These are phyloP conservation scores for Electrona antarctica DNA, from an alignment of 2,113 vertebrate species.

Conservation along the genomic window DNA sequence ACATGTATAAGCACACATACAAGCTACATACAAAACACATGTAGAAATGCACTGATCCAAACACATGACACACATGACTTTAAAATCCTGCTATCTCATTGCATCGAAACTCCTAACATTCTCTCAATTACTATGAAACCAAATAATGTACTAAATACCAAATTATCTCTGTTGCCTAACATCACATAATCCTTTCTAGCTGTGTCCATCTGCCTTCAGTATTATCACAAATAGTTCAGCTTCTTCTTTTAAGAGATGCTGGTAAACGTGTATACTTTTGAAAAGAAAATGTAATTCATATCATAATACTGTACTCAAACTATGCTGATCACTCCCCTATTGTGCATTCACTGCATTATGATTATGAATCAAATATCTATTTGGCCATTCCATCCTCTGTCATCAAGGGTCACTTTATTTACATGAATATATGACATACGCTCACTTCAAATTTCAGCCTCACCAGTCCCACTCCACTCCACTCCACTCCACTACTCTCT, in stretches of 20 bases:
- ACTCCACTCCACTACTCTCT: too few species aligned
- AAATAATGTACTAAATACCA: not conserved
- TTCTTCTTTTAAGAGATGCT: slow-evolving; percentile 25
- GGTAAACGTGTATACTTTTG: slow-evolving; percentile 3
- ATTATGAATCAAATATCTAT: slow-evolving; percentile 50
- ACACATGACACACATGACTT: slow-evolving; percentile 70
- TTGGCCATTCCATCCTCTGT: slow-evolving; percentile 52
- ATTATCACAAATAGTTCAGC: slow-evolving; percentile 4
- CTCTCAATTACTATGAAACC: not conserved
- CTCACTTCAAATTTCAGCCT: slow-evolving; percentile 39
- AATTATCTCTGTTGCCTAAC: slow-evolving; percentile 13
- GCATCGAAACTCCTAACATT: slow-evolving; percentile 8
- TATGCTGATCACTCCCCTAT: slow-evolving; percentile 3
- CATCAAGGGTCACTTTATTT: slow-evolving; percentile 28
- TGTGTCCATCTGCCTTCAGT: not conserved
- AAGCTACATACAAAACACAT: slow-evolving; percentile 70
- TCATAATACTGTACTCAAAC: slow-evolving; percentile 18
- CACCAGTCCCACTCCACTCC: slow-evolving; percentile 14
- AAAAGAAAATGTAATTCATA: not conserved
- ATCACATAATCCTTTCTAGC: slow-evolving; percentile 1
- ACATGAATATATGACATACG: slow-evolving; percentile 41
- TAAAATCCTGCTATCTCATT: slow-evolving; percentile 50
- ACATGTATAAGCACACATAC: slow-evolving; percentile 39
- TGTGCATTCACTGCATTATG: not conserved
- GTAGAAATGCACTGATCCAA: slow-evolving; percentile 77